Evolutionary conservation across 2,888 invertebrate genomes (phyloP).

Genomic region (Andrena marginata): DNA sequence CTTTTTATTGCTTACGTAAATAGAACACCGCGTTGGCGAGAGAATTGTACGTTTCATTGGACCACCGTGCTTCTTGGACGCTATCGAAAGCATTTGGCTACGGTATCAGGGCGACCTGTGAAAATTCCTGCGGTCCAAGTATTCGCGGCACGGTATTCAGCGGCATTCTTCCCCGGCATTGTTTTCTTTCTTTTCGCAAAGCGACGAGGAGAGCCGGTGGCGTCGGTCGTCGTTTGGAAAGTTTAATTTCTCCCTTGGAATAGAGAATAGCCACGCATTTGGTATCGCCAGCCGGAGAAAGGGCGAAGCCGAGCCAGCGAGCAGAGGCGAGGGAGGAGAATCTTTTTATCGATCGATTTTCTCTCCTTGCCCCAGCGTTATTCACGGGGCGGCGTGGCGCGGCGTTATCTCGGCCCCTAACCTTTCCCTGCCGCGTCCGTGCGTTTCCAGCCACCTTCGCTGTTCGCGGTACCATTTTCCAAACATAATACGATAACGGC

Average conservation of each 20-base stretch:
- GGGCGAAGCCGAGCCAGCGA: too few species aligned
- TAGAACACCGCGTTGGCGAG: too few species aligned
- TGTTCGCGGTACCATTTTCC: conserved; percentile 51
- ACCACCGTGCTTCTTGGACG: not conserved
- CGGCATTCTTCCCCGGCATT: not conserved
- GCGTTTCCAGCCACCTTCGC: conserved; percentile 41
- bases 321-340: conserved; percentile 10
- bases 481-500: conserved; percentile 57
- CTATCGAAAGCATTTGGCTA: not conserved
- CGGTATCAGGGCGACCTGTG: not conserved
- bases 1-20: not conserved
- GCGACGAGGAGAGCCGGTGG: too few species aligned
- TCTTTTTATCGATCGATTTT: conserved; percentile 51
- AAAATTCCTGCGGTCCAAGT: conserved; percentile 12
- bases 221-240: too few species aligned
- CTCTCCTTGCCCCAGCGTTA: conserved; percentile 37
- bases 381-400: conserved; percentile 21
- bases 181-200: not conserved
- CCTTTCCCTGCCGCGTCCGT: conserved; percentile 18
- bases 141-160: not conserved
- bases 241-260: conserved; percentile 17
- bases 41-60: too few species aligned
- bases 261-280: too few species aligned
- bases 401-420: conserved; percentile 49
- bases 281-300: not conserved